phyloP scores from a whole-genome alignment of 2,113 vertebrate species.

The Ornithorhynchus anatinus region DNA sequence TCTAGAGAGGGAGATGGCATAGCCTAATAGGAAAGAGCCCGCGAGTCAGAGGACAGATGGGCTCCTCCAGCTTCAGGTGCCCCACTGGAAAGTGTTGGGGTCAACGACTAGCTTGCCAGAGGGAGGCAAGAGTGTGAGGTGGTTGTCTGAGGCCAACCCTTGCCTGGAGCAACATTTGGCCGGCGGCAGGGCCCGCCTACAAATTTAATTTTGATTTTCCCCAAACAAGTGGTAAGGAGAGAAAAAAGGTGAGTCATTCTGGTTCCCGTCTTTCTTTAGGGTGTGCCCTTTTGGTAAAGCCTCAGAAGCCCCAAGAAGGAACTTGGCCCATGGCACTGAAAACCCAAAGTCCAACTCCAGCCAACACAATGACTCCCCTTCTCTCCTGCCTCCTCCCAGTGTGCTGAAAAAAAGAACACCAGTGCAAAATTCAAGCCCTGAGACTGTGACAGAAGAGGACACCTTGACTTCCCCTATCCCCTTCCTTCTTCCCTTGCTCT shows the following conservation, averaged over 20 bases:
- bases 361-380: too few species aligned
- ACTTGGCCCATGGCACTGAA: constrained; percentile 1
- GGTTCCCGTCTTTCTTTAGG: constrained; percentile 36
- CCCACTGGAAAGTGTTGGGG: not conserved
- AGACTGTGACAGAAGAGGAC: not conserved
- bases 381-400: too few species aligned
- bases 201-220: constrained; percentile 24
- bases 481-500: too few species aligned
- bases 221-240: constrained; percentile 43
- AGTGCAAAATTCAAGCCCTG: not conserved
- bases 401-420: too few species aligned
- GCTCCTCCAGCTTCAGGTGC: too few species aligned
- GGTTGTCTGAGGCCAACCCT: too few species aligned
- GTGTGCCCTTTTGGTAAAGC: constrained; percentile 37
- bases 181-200: constrained; percentile 26
- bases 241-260: constrained; percentile 56
- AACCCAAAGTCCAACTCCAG: constrained; percentile 13
- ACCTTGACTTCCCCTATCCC: not conserved
- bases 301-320: constrained; percentile 34
- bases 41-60: too few species aligned
- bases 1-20: too few species aligned
- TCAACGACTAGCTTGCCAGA: not conserved
- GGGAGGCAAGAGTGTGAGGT: not conserved
- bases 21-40: too few species aligned
- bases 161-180: not conserved